These are phyloP conservation scores for Perognathus longimembris DNA, from an alignment of 2,113 vertebrate genomes.

Conservation along the genomic window DNA sequence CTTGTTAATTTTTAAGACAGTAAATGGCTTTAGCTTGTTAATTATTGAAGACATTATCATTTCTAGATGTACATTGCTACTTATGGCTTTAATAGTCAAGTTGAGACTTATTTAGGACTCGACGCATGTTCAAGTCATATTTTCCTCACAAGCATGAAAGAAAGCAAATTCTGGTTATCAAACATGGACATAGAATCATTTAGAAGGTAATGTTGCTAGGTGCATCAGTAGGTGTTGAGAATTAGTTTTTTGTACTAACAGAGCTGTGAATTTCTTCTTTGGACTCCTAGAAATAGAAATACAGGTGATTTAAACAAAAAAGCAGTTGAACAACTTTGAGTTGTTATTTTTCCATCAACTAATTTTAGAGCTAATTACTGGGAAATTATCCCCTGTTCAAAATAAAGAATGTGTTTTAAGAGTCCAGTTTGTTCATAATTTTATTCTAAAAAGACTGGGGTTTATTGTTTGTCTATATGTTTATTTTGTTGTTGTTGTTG, in stretches of 20 bases:
- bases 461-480: too few relatives aligned
- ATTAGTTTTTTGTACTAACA: fast-evolving
- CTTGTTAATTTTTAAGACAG: too few relatives aligned
- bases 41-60: too few relatives aligned
- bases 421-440: too few relatives aligned
- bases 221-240: background rate
- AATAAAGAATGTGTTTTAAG: background rate
- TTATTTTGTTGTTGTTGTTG: too few relatives aligned
- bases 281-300: background rate
- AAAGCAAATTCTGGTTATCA: background rate
- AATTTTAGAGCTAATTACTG: background rate
- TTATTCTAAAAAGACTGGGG: too few relatives aligned
- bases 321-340: background rate
- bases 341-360: background rate
- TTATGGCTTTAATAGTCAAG: too few relatives aligned
- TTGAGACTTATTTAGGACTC: too few relatives aligned
- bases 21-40: too few relatives aligned
- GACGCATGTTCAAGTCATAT: too few relatives aligned
- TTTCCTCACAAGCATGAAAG: background rate
- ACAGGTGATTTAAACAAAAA: too few relatives aligned
- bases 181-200: background rate
- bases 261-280: background rate
- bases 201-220: background rate
- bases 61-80: too few relatives aligned
- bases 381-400: background rate